Base-by-base conservation (phyloP, 37 sponge, comb jelly and placozoan genomes). In the Oopsacas minuta region DNA sequence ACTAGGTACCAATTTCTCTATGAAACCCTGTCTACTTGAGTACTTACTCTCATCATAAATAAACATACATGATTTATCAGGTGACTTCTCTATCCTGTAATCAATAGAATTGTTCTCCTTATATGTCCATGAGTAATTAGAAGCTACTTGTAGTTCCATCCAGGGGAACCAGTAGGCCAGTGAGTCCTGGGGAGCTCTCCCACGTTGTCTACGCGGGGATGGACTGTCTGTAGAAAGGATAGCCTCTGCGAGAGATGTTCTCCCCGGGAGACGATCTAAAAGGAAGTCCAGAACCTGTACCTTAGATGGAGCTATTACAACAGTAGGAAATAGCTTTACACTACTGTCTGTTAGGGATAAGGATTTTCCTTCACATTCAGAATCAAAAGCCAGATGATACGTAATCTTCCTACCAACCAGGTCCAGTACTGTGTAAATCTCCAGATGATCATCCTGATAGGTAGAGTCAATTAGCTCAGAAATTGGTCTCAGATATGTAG, bases 271-370 rank as follows among this genome's bases (percentile, higher is more conserved):
- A 0, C 87, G 89, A 0, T 85, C 52, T 36, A 89, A 82, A 49
- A 85, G 82, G 52, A 91, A 86, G 36, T 49, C 46, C 12, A 87
- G 25, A 23, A 89, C 36, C 17, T 81, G 34, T 35, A 85, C 82
- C 0, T 83, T 49, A 0, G 82, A 53, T 25, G 92, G 86, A 3
- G 86, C 87, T 42, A 81, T 87, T 23, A 91, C 53, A 52, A 89
- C 38, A 1, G 89, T 91, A 23, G 92, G 92, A 75, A 87, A 91
- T 30, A 91, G 89, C 37, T 89, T 91, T 36, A 81, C 34, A 0
- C 84, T 39, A 8, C n/a, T 34, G 1, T 12, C 39, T 32, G 81
- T 81, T 0, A 36, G 35, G 32, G 82, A 52, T 37, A 61, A 12
- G 28, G 75, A 61, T n/a, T 61, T n/a, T 3, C 75, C 75, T 34